Evolutionary conservation across 2,113 vertebrate genomes (phyloP).

Genomic region (Canis aureus): DNA sequence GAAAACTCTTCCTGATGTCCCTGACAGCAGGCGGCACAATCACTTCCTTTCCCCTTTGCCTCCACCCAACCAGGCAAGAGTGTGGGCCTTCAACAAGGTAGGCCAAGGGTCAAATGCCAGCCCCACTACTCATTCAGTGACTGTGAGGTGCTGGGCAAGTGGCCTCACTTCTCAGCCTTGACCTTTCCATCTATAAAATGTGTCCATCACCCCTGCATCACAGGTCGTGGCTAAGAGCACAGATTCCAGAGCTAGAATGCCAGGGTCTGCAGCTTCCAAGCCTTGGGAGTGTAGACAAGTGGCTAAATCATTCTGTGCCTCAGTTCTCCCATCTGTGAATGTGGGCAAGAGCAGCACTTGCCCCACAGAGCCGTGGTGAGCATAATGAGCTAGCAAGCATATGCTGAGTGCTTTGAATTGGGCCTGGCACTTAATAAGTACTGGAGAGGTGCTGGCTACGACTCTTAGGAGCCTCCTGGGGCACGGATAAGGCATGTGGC

Average conservation of each 20-base stretch:
- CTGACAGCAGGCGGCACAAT: background rate
- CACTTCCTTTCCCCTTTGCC: background rate
- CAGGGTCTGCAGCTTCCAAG: background rate
- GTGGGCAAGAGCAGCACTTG: background rate
- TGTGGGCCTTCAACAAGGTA: background rate
- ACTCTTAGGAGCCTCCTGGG: background rate
- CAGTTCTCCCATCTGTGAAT: background rate
- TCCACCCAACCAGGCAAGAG: background rate
- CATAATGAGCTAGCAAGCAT: background rate
- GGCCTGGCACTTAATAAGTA: background rate
- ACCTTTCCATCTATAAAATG: background rate
- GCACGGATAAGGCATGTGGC: background rate
- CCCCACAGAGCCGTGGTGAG: fast-evolving
- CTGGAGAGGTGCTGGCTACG: background rate
- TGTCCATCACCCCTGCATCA: background rate
- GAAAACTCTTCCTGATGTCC: background rate
- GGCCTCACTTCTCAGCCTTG: background rate
- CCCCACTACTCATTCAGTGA: background rate
- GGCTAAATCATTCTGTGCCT: background rate
- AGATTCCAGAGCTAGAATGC: background rate
- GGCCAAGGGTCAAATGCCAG: fast-evolving
- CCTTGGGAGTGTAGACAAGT: background rate
- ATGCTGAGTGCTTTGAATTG: background rate
- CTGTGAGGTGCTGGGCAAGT: background rate
- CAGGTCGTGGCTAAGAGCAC: background rate